Percentiles rank a stretch among this genome's conserved stretches.
phyloP scores from a whole-genome alignment of 2,888 invertebrate species.

The Orchesellides sinensis region DNA sequence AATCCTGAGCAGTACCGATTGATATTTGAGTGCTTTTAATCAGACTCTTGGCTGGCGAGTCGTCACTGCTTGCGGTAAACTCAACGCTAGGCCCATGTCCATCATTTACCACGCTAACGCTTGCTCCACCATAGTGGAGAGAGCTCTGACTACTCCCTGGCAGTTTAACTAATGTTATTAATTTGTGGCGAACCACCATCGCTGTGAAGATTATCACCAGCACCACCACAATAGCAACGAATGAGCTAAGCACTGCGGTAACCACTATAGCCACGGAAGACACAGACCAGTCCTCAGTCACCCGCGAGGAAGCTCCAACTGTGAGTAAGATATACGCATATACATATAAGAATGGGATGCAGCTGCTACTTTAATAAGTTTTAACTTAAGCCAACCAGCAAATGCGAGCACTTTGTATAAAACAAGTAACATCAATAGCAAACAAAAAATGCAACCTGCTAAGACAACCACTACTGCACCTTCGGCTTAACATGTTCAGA shows the following conservation, averaged over 20 bases:
- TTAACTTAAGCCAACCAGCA: conserved; percentile 14
- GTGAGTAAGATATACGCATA: too few species aligned
- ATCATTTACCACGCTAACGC: conserved; percentile 51
- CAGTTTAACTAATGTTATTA: conserved; percentile 60
- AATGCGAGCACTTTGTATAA: conserved; percentile 5
- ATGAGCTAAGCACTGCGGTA: conserved; percentile 74
- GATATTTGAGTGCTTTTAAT: conserved; percentile 53
- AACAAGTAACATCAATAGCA: background rate
- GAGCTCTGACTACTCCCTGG: conserved; percentile 53
- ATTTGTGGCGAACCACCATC: conserved; percentile 71
- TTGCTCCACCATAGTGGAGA: conserved; percentile 55
- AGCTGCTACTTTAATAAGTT: conserved; percentile 30
- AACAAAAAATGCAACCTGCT: conserved; percentile 29
- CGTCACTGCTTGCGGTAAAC: conserved; percentile 51
- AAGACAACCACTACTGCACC: too few species aligned
- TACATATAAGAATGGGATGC: conserved; percentile 12
- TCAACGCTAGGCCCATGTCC: conserved; percentile 54
- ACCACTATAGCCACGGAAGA: conserved; percentile 72
- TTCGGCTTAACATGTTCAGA: too few species aligned
- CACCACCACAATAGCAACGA: conserved; percentile 73
- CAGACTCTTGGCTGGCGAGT: conserved; percentile 53
- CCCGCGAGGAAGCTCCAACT: conserved; percentile 57
- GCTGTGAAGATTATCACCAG: conserved; percentile 71
- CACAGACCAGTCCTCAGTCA: conserved; percentile 56
- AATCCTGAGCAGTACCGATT: conserved; percentile 45